Evolutionary conservation across 2,888 invertebrate species (phyloP).

Genomic region (Caenorhabditis zanzibari): DNA sequence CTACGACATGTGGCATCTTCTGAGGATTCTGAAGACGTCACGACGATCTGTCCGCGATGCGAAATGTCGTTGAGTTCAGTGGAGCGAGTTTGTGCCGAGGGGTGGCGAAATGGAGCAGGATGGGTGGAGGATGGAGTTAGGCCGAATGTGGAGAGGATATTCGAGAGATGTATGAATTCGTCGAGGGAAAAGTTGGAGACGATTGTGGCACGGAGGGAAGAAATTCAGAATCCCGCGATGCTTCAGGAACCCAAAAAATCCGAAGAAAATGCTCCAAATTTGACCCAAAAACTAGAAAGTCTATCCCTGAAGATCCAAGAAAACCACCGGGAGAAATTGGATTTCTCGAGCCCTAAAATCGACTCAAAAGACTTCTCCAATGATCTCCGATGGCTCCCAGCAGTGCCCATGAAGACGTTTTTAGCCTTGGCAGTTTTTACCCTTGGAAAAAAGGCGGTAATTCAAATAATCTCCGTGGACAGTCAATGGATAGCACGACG

Average conservation of each 20-base stretch:
- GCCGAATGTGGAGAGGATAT: constrained; percentile 54
- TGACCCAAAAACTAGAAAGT: not conserved
- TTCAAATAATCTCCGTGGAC: constrained; percentile 36
- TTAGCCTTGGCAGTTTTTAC: constrained; percentile 45
- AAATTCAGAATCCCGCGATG: not conserved
- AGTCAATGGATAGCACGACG: constrained; percentile 40
- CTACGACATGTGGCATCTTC: constrained; percentile 38
- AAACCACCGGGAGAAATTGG: not conserved
- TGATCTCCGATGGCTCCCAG: constrained; percentile 32
- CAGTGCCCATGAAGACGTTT: constrained; percentile 43
- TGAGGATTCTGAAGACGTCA: not conserved
- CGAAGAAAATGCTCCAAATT: not conserved
- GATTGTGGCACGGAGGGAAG: constrained; percentile 30
- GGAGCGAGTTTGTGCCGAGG: constrained; percentile 51
- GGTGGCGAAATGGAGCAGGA: constrained; percentile 48
- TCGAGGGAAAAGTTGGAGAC: constrained; percentile 48
- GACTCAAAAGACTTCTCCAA: not conserved
- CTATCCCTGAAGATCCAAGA: not conserved
- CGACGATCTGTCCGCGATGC: constrained; percentile 67
- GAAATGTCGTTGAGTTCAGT: constrained; percentile 64
- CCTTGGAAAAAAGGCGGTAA: constrained; percentile 44
- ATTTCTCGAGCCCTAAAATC: not conserved
- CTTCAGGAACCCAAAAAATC: not conserved
- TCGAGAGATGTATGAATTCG: constrained; percentile 56
- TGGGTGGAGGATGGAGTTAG: constrained; percentile 45